Base-by-base conservation (phyloP, 2,888 invertebrate species). In the Pemphredon lugubris region DNA sequence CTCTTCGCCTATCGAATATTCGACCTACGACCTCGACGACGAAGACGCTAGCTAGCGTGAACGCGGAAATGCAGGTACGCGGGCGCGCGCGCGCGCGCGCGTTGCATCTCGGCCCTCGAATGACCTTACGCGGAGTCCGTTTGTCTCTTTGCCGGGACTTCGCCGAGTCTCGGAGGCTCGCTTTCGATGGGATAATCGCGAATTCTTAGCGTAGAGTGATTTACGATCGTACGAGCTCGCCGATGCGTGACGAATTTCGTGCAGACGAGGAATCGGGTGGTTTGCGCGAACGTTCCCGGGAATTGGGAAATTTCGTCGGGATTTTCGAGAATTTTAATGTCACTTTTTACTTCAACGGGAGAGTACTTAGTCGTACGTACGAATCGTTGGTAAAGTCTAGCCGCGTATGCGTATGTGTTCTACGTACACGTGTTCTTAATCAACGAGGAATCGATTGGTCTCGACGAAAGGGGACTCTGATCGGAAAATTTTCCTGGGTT, bases 1-100 rank as follows among this genome's bases (percentile, higher is more conserved):
- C 68, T n/a, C n/a, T 75, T 73, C 74, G 75, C 81, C 81, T 78
- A 81, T 80, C 80, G 71, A 80, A 80, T 80, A 80, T 80, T 80
- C 78, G 76, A 80, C 80, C 80, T 78, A 45, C 61, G 80, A 80
- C 80, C 80, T n/a, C n/a, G n/a, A n/a, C n/a, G n/a, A n/a, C 48
- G 44, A 39, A 61, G 75, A 67, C 73, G 72, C 45, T 67, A 54
- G 59, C 50, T 68, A 48, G 69, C 79, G 79, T 74, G 79, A 79
- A 79, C 79, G 79, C 79, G 79, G 79, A 79, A 79, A 79, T 76
- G 76, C 75, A 71, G 54, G 23, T 26, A 26, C 26, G 4, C 7
- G 26, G 26, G 3, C 4, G 26, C n/a, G n/a, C 55, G 45, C n/a
- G 45, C 34, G 44, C 59, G 42, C 34, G 44, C 30, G 34, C 50